Evolutionary conservation across 2,888 invertebrate species (phyloP), one percentile per base, ranked within the genome.

Genomic region (Stegophylla sp.): DNA sequence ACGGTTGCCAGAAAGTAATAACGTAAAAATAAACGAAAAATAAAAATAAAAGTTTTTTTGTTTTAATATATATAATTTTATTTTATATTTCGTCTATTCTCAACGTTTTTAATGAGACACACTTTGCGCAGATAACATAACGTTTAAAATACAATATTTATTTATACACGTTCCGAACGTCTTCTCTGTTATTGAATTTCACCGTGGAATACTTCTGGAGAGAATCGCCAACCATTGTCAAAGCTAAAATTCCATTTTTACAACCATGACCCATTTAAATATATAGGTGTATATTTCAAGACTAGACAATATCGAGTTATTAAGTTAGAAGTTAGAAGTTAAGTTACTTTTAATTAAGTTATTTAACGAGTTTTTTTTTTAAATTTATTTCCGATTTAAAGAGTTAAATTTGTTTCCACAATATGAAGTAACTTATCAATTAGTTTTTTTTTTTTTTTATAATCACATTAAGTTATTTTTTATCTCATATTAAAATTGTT

Each of bases 191-290:
- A n/a, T 56, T 9, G 13, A n/a, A 10, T 20, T 41, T 64, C 41
- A 4, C 28, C 26, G 26, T 15, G 0, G 41, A n/a, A 64, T 20
- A 64, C 15, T 64, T 64, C 17, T 43, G 20, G 41, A n/a, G 4
- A 12, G 12, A 41, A 64, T 41, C 1, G 28, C 9, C 17, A 23
- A 0, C 15, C 1, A 15, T 13, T 5, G 17, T 23, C 17, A 20
- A 26, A 5, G 17, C 7, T 15, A 74, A 51, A 63, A 63, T n/a
- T 74, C 63, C 28, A 63, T 63, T 74, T 63, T 74, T 51, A 63
- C 20, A 34, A 34, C 48, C 26, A 13, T 9, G n/a, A 10, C 34
- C 28, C 9, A 17, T 48, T 61, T 34, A n/a, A n/a, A n/a, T n/a
- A n/a, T n/a, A n/a, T n/a, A n/a, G n/a, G n/a, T n/a, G n/a, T n/a